Evolutionary conservation across 1,140 invertebrate species (phyloP), one percentile per base, ranked within the genome.

Genomic region (Acromyrmex echinatior): DNA sequence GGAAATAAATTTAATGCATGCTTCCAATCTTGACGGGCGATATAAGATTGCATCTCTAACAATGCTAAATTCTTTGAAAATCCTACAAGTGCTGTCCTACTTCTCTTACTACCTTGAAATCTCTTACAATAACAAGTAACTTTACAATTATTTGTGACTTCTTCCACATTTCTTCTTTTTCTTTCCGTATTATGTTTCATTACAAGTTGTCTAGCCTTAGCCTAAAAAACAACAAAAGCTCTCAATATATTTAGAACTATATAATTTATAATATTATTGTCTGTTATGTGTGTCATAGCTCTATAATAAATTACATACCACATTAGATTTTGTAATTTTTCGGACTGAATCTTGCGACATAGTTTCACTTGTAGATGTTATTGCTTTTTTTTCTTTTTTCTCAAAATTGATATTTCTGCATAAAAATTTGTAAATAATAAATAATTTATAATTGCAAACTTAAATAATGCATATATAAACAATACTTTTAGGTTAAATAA

Each of bases 21-120:
- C 9, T 51, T 84, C 80, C 80, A 84, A 16, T 84, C 70, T 62
- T 84, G 70, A 62, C 58, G 80, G 10, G 31, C n/a, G 9, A 84
- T 51, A 16, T 84, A 84, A 9, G 39, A 62, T 63, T 63, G 70
- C 70, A 84, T 84, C 45, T 84, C 80, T 5, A 28, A 63, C 12
- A 84, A 25, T 49, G 14, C n/a, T 10, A 84, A 49, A 25, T 56
- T 84, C 14, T 76, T 84, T 7, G 80, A 84, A 25, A 84, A 74
- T 51, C 68, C 80, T 65, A 66, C 45, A 18, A 79, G 16, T 6
- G 45, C 35, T 2, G 70, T 51, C 16, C 12, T 51, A 9, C 2
- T 76, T 62, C 18, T 84, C n/a, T 25, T 62, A 14, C 16, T 18
- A 2, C 53, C 9, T 5, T 25, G 12, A 10, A 49, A 84, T 9